Conservation (phyloP, 2,888 invertebrate genomes). For the Cylindroiulus punctatus region DNA sequence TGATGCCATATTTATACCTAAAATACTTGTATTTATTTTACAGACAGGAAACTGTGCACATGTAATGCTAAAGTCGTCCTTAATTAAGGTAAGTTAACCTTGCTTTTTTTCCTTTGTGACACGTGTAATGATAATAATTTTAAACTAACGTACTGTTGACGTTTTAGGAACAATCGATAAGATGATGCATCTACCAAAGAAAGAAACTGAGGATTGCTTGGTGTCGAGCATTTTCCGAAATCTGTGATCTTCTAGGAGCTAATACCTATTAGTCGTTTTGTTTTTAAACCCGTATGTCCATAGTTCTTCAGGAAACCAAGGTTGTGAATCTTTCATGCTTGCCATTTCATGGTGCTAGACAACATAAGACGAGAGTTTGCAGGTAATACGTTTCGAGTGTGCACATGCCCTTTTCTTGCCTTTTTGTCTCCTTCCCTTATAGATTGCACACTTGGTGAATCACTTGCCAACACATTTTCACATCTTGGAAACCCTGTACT, state of each 20-base stretch:
- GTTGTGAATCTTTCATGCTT: slow-evolving; percentile 17
- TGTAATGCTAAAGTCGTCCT: slow-evolving; percentile 9
- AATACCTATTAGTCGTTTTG: neutral
- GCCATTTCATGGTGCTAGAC: slow-evolving; percentile 29
- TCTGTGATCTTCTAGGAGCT: slow-evolving; percentile 20
- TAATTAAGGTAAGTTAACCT: neutral
- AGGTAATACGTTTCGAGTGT: neutral
- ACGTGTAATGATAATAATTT: neutral
- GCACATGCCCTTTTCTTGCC: neutral
- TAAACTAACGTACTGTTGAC: neutral
- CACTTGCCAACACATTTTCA: neutral
- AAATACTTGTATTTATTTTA: neutral
- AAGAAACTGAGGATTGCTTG: slow-evolving; percentile 13
- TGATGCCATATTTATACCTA: neutral
- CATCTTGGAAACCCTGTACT: neutral
- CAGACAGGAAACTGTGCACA: slow-evolving; percentile 26
- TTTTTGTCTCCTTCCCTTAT: neutral
- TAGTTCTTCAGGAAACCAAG: slow-evolving; percentile 23
- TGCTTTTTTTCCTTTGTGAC: neutral
- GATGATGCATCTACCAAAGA: slow-evolving; percentile 31
- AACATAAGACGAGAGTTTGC: neutral
- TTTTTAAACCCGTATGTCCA: neutral
- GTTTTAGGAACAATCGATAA: neutral
- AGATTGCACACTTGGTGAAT: neutral
- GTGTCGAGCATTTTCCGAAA: slow-evolving; percentile 6